Evolutionary conservation across 2,113 vertebrate genomes (phyloP).

Genomic region (Pavo muticus): DNA sequence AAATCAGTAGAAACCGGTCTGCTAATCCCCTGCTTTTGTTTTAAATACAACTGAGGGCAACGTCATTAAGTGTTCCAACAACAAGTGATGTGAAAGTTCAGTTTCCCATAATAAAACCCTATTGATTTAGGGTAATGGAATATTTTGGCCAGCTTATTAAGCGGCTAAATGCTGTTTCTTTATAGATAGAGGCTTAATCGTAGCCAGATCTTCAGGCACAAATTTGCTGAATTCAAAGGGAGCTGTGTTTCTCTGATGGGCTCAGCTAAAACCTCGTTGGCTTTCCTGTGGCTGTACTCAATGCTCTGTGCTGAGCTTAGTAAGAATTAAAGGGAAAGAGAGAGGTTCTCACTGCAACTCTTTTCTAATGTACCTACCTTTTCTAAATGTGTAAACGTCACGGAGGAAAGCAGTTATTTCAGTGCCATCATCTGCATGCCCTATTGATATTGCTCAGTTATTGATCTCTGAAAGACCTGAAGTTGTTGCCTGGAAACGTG

Average conservation of each 20-base stretch:
- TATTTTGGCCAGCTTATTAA: conserved; percentile 6
- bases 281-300: background rate
- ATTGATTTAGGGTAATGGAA: conserved; percentile 11
- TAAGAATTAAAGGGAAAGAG: background rate
- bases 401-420: background rate
- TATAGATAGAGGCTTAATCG: conserved; percentile 40
- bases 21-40: conserved; percentile 7
- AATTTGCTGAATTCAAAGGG: background rate
- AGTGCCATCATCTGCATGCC: background rate
- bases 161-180: conserved; percentile 29
- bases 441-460: background rate
- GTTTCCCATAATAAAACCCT: conserved; percentile 42
- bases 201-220: conserved; percentile 19
- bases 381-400: background rate
- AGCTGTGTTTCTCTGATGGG: background rate
- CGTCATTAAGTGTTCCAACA: background rate
- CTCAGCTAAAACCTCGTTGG: background rate
- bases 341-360: background rate
- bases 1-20: background rate
- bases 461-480: background rate
- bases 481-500: background rate
- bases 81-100: conserved; percentile 14
- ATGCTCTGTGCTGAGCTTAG: background rate
- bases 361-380: background rate
- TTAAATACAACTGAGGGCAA: conserved; percentile 19